Evolutionary conservation across 1,140 invertebrate genomes (phyloP).

Genomic region (Ceratina calcarata): DNA sequence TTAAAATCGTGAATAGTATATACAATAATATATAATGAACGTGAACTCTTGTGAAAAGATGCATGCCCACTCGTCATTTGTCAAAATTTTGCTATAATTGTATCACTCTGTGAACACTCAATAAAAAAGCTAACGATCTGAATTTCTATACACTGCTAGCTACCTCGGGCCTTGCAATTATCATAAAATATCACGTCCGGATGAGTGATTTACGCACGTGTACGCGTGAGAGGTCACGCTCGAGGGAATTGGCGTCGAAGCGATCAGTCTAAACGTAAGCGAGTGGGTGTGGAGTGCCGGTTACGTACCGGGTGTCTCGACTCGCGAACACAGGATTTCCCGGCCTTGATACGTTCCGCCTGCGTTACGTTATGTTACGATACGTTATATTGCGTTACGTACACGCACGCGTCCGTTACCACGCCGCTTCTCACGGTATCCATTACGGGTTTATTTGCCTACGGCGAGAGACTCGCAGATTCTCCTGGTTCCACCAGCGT

Average conservation of each 20-base stretch:
- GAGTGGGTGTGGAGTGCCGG: conserved; percentile 44
- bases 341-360: conserved; percentile 12
- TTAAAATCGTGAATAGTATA: too few relatives aligned
- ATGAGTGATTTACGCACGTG: background rate
- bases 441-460: conserved; percentile 64
- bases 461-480: conserved; percentile 11
- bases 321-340: background rate
- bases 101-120: too few relatives aligned
- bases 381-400: conserved; percentile 12
- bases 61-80: too few relatives aligned
- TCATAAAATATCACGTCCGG: conserved; percentile 17
- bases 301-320: conserved; percentile 27
- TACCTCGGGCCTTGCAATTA: background rate
- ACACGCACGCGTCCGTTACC: conserved; percentile 29
- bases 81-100: too few relatives aligned
- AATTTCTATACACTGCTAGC: background rate
- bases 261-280: conserved; percentile 29
- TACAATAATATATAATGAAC: too few relatives aligned
- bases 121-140: too few relatives aligned
- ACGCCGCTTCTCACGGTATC: conserved; percentile 62
- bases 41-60: too few relatives aligned
- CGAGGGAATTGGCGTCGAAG: conserved; percentile 32
- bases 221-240: conserved; percentile 2
- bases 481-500: background rate
- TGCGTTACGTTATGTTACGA: background rate